Conservation (phyloP, 2,888 invertebrate genomes). For the Leptopilina syphax region DNA sequence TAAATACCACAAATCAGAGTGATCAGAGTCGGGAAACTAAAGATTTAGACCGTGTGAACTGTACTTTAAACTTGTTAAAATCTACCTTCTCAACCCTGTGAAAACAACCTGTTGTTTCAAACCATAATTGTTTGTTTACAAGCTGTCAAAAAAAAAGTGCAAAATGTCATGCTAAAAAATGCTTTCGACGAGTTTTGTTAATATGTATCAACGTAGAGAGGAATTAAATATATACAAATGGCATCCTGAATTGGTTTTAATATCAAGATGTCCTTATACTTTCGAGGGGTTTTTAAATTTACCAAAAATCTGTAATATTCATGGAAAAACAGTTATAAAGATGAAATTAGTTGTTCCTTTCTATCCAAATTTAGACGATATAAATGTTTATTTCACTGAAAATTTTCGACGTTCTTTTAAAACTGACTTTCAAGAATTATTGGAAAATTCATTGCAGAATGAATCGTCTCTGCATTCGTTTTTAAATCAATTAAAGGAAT, state of each 20-base stretch:
- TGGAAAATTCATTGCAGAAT: conserved; percentile 57
- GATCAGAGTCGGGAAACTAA: too few relatives aligned
- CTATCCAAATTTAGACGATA: conserved; percentile 66
- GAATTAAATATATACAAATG: conserved; percentile 62
- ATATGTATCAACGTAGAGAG: conserved; percentile 56
- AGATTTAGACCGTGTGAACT: too few relatives aligned
- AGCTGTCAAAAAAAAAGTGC: too few relatives aligned
- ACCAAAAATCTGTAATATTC: conserved; percentile 48
- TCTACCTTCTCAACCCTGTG: too few relatives aligned
- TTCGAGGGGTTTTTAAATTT: conserved; percentile 69
- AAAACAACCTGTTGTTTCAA: too few relatives aligned
- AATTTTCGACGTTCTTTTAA: conserved; percentile 60
- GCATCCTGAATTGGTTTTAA: conserved; percentile 68
- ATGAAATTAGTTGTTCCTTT: conserved; percentile 66
- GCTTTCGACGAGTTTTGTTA: background rate
- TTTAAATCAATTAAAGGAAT: conserved; percentile 64
- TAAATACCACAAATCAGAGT: too few relatives aligned
- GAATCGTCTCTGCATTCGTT: conserved; percentile 63
- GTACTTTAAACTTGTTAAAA: too few relatives aligned
- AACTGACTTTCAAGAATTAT: conserved; percentile 56
- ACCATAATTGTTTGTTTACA: too few relatives aligned
- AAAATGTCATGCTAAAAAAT: too few relatives aligned
- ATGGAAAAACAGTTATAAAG: conserved; percentile 59
- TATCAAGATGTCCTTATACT: conserved; percentile 63
- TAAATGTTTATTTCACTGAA: conserved; percentile 64